Evolutionary conservation across 2,113 vertebrate genomes (phyloP).

Genomic region (Calcarius ornatus): DNA sequence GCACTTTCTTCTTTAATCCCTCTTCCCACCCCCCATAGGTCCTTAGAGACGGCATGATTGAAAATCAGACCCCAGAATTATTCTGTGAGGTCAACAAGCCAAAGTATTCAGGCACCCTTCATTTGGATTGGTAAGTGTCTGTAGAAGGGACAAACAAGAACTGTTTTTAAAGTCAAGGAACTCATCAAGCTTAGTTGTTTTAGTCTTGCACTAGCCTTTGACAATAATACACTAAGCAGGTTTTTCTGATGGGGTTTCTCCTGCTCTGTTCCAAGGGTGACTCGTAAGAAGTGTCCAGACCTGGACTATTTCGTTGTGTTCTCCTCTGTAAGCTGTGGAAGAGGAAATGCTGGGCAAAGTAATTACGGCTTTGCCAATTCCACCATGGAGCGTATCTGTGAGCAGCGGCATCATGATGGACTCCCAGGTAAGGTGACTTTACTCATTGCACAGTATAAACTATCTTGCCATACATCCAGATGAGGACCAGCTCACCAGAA

Average conservation of each 20-base stretch:
- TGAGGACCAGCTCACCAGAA: background rate
- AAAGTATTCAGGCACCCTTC: constrained; percentile 86
- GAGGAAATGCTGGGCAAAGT: constrained; percentile 91
- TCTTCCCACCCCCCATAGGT: constrained; percentile 68
- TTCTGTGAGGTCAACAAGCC: constrained; percentile 88
- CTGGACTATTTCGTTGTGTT: constrained; percentile 92
- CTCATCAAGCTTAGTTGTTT: background rate
- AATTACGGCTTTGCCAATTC: constrained; percentile 98
- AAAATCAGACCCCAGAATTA: constrained; percentile 86
- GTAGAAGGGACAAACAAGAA: background rate
- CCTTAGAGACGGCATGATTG: constrained; percentile 90
- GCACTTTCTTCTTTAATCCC: background rate
- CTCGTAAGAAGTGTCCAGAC: constrained; percentile 83
- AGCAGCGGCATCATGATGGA: constrained; percentile 80
- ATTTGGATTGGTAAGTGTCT: constrained; percentile 85
- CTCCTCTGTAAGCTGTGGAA: constrained; percentile 95
- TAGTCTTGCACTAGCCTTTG: background rate
- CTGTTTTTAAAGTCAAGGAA: background rate
- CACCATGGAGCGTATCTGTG: constrained; percentile 94
- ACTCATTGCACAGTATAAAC: background rate
- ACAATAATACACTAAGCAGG: background rate
- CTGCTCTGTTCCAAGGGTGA: constrained; percentile 72
- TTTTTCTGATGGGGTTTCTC: background rate
- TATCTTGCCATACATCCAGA: background rate
- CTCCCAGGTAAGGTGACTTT: constrained; percentile 74